Conservation (phyloP, 2,888 invertebrate species). For the Ctenicera cuprea region DNA sequence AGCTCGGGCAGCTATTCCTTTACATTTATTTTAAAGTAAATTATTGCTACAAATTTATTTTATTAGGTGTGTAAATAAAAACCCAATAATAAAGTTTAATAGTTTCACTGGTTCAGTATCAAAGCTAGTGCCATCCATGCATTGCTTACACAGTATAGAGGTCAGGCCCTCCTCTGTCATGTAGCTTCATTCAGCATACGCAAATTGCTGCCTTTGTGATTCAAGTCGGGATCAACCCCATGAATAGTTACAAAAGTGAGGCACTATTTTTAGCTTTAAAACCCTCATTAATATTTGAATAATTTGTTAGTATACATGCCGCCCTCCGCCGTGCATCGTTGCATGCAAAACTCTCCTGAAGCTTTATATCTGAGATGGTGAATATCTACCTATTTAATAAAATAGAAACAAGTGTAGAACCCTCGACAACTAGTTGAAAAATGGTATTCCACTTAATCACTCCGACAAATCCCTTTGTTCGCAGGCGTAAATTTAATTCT, state of each 20-base stretch:
- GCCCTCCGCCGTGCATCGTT: not conserved
- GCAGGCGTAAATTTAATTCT: too few relatives aligned
- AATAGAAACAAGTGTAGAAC: too few relatives aligned
- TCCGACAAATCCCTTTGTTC: too few relatives aligned
- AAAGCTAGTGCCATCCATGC: constrained; percentile 47
- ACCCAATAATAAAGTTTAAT: constrained; percentile 56
- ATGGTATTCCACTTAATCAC: too few relatives aligned
- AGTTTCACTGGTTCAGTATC: constrained; percentile 49
- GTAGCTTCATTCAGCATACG: constrained; percentile 61
- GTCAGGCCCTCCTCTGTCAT: constrained; percentile 61
- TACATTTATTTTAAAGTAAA: not conserved
- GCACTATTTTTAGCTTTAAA: constrained; percentile 55
- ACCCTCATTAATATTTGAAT: constrained; percentile 53
- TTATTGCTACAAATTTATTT: not conserved
- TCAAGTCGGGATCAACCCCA: constrained; percentile 50
- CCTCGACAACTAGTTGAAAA: too few relatives aligned
- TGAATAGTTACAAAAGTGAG: constrained; percentile 58
- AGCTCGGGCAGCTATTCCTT: too few relatives aligned
- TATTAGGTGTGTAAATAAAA: constrained; percentile 35
- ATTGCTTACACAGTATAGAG: constrained; percentile 57
- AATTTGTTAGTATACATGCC: constrained; percentile 24
- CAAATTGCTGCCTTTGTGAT: constrained; percentile 60
- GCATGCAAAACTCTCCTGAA: constrained; percentile 6
- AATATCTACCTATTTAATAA: too few relatives aligned
- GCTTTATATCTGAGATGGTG: constrained; percentile 1